Evolutionary conservation across 2,888 invertebrate species (phyloP), one percentile per base, ranked within the genome.

Genomic region (Stenodema calcarata): DNA sequence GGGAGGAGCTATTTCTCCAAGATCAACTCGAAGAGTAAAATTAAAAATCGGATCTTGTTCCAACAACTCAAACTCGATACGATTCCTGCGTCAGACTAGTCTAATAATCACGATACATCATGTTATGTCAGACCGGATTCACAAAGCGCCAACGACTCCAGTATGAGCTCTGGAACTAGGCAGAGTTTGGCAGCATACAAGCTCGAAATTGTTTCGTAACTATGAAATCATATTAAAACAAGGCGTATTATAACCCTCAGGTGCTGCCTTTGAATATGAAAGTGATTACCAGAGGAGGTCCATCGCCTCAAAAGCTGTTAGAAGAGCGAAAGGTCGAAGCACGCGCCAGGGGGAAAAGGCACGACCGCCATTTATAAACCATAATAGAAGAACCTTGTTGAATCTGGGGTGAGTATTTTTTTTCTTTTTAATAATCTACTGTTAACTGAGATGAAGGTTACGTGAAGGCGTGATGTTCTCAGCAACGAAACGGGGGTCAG

Each of bases 311-410:
- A 62, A 62, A 62, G 62, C 62, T 62, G 62, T 62, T 62, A 62
- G 18, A 9, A n/a, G 62, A 18, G 7, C 62, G 18, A 62, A 62
- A 62, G 62, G 62, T 62, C 62, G 62, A 62, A 62, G 35, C 73
- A 73, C 73, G 73, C 14, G 73, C 73, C 73, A 41, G n/a, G 35
- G 1, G 41, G 35, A 73, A 73, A 73, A 41, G 73, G 73, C 73
- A 73, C 73, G 73, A 73, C 27, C 30, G 35, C 30, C 73, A 73
- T 73, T 73, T 73, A 73, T 73, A 73, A 73, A 73, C 62, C 27
- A 62, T 62, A 62, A 62, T 62, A 23, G 62, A 62, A 62, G 62
- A 62, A 62, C 62, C 62, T 62, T 62, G 62, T 62, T 62, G 62
- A 62, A 62, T 62, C 62, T 62, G 18, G 23, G 62, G 23, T 18